These are phyloP conservation scores for Pocillopora damicornis DNA, from an alignment of 64 coral and sea anemone genomes.

Conservation along the genomic window DNA sequence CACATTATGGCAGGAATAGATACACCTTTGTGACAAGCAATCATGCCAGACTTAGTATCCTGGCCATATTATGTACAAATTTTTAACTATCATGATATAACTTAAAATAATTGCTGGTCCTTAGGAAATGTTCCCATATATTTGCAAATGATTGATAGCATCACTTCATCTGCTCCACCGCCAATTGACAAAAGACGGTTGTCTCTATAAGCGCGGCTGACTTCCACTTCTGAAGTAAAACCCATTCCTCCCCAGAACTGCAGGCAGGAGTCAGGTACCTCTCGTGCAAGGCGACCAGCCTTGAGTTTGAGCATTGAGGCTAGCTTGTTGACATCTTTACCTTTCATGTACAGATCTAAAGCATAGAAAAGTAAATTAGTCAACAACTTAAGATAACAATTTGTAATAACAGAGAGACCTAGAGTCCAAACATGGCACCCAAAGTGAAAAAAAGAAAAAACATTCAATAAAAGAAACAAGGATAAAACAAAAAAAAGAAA, in stretches of 20 bases:
- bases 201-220: constrained; percentile 84
- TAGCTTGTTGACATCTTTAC: constrained; percentile 84
- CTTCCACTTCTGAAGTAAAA: constrained; percentile 78
- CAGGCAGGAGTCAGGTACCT: constrained; percentile 89
- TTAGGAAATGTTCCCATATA: constrained; percentile 78
- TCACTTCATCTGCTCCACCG: constrained; percentile 97
- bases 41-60: background rate
- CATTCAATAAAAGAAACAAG: too few relatives aligned
- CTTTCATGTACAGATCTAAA: constrained; percentile 78
- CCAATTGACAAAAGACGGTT: constrained; percentile 86
- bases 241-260: constrained; percentile 99
- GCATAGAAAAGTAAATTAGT: background rate
- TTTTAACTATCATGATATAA: background rate
- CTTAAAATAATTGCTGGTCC: constrained; percentile 23
- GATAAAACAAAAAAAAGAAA: too few relatives aligned
- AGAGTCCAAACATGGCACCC: too few relatives aligned
- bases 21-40: too few relatives aligned
- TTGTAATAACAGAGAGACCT: too few relatives aligned
- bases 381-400: too few relatives aligned
- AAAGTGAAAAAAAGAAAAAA: too few relatives aligned
- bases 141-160: constrained; percentile 97
- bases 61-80: background rate
- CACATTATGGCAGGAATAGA: too few relatives aligned
- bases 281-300: constrained; percentile 79
- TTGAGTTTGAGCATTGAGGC: constrained; percentile 97